Evolutionary conservation across 2,888 invertebrate genomes (phyloP), one percentile per base, ranked within the genome.

Genomic region (Tuta absoluta): DNA sequence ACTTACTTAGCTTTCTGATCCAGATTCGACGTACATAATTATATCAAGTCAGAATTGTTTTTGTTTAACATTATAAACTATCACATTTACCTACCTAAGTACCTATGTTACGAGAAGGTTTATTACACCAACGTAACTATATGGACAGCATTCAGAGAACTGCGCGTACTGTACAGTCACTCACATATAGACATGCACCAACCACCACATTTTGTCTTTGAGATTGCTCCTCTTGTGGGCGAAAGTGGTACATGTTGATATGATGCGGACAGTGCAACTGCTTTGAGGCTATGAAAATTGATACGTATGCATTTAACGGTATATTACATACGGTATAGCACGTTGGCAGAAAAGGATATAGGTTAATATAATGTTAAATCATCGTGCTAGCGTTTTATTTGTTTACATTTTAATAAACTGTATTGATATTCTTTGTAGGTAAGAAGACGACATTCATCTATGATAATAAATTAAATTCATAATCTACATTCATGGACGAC

Each of bases 281-380:
- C 49, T 19, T 11, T 21, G 21, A 49, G 45, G 45, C 49, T 21
- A 21, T 21, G 49, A 49, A 49, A 49, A 49, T 49, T 49, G 49
- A 49, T 49, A 49, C 49, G 49, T 49, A 21, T 49, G 49, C 49
- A 49, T n/a, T 49, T 49, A 49, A 49, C 49, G 21, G 49, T 49
- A 19, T 19, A 49, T 49, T 49, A 49, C 12, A 19, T 10, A n/a
- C 14, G 12, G 49, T 49, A 48, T 5, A 19, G 48, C 19, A 5
- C 21, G 12, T 19, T 21, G 10, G 5, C 49, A 10, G 49, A 49
- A 49, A 21, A 49, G 21, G 21, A 49, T 21, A 48, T 17, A 23
- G 12, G 11, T 11, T 45, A 4, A 8, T 33, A 8, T 17, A 0
- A 17, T n/a, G 14, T 45, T 4, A 37, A 45, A 45, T 45, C 17